A percentile compares a stretch with the other conserved stretches of the same genome.
phyloP scores from a whole-genome alignment of 2,888 invertebrate genomes.

The Chirona hameri region DNA sequence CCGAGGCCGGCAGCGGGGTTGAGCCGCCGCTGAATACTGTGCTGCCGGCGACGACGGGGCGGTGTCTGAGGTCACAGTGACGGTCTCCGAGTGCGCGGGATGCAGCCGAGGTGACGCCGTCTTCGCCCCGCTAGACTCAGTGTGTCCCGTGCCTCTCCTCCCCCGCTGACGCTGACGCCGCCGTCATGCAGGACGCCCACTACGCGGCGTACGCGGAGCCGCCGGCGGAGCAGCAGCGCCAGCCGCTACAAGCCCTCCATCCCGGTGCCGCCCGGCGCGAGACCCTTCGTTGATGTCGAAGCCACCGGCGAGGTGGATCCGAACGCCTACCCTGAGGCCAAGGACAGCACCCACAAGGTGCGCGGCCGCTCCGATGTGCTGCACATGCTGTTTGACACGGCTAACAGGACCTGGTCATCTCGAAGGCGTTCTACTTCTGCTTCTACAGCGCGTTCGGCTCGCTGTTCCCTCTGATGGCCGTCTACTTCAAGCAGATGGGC shows the following conservation, averaged over 20 bases:
- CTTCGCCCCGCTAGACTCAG: neutral
- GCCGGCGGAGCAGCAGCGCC: neutral
- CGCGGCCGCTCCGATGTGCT: constrained; percentile 79
- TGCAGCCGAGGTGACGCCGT: neutral
- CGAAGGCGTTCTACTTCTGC: constrained; percentile 98
- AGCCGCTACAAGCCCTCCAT: neutral
- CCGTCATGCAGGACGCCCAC: neutral
- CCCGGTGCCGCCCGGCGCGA: constrained; percentile 37
- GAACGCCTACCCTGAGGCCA: constrained; percentile 65
- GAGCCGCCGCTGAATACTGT: neutral
- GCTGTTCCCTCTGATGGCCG: constrained; percentile 94
- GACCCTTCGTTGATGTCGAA: constrained; percentile 77
- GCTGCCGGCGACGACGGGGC: neutral
- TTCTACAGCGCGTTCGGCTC: constrained; percentile 99
- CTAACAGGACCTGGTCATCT: constrained; percentile 89
- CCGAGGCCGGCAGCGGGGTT: neutral
- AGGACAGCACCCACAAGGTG: constrained; percentile 84
- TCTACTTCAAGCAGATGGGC: constrained; percentile 97
- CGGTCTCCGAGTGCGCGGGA: neutral
- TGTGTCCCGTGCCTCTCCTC: too few species aligned
- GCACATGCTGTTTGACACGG: constrained; percentile 74
- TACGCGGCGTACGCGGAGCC: neutral
- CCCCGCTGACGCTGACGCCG: neutral
- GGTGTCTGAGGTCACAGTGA: too few species aligned
- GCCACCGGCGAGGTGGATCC: constrained; percentile 84